Conservation (phyloP, 1,140 invertebrate species). For the Drosophila mayri region DNA sequence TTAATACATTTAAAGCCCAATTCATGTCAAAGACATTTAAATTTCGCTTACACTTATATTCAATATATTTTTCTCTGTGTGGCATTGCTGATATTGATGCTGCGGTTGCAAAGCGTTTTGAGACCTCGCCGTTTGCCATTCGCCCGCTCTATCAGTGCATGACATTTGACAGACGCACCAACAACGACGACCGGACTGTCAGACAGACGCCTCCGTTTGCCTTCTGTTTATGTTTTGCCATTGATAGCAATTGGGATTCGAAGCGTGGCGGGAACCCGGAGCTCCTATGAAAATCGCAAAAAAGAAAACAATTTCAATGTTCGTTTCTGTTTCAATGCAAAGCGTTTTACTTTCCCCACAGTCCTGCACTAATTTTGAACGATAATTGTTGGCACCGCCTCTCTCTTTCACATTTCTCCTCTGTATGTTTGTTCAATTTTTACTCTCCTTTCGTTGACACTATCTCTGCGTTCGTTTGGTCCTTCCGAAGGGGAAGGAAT, state of each 20-base stretch:
- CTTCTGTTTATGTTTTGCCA: conserved; percentile 56
- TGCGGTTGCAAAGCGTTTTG: conserved; percentile 58
- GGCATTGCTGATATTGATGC: conserved; percentile 23
- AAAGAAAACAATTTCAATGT: conserved; percentile 5
- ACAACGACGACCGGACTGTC: neutral
- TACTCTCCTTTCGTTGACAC: conserved; percentile 45
- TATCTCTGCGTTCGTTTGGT: conserved; percentile 32
- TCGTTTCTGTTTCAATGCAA: conserved; percentile 29
- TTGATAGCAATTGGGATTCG: conserved; percentile 69
- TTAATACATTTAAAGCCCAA: neutral
- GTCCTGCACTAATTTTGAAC: conserved; percentile 45
- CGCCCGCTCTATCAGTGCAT: conserved; percentile 74
- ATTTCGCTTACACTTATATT: neutral
- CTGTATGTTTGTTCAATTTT: conserved; percentile 43
- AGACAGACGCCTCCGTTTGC: conserved; percentile 19
- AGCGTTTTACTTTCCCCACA: conserved; percentile 19
- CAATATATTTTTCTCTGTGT: conserved; percentile 11
- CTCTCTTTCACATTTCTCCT: conserved; percentile 4
- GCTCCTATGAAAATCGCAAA: conserved; percentile 40
- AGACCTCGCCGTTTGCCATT: conserved; percentile 70
- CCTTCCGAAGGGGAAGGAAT: conserved; percentile 2
- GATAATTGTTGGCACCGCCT: conserved; percentile 35
- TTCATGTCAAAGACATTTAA: neutral
- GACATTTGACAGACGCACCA: conserved; percentile 69
- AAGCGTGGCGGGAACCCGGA: conserved; percentile 53